phyloP scores from a whole-genome alignment of 1,140 invertebrate genomes.

The Brachystomella parvula region DNA sequence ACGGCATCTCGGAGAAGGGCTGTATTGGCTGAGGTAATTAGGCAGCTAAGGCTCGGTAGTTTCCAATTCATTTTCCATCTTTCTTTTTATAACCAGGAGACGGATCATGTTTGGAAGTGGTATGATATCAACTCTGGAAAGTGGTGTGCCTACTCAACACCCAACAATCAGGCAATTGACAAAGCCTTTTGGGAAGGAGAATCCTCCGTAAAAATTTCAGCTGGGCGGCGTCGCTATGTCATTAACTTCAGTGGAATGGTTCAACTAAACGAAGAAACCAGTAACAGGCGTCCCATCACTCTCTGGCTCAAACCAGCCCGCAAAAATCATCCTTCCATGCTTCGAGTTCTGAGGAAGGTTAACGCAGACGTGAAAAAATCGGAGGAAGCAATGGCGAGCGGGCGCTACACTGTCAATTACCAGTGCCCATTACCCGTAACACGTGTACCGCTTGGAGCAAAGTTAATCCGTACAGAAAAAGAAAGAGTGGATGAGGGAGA shows the following conservation, averaged over 20 bases:
- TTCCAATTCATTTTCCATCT: neutral
- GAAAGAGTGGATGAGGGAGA: neutral
- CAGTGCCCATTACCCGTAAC: neutral
- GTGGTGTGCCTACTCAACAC: conserved; percentile 66
- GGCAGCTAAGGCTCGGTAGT: neutral
- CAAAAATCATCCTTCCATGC: conserved; percentile 39
- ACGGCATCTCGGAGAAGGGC: conserved; percentile 61
- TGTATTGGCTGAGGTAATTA: conserved; percentile 58
- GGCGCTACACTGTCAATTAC: neutral
- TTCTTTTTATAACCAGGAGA: conserved; percentile 39
- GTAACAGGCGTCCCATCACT: conserved; percentile 72
- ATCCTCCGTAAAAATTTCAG: conserved; percentile 60
- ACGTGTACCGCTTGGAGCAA: neutral
- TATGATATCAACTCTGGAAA: conserved; percentile 72
- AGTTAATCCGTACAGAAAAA: neutral
- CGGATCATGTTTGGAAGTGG: conserved; percentile 69
- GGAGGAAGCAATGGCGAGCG: neutral
- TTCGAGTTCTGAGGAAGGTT: neutral
- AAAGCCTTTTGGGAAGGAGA: conserved; percentile 74
- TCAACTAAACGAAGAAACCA: conserved; percentile 70
- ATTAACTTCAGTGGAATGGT: conserved; percentile 76
- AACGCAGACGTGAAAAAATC: neutral
- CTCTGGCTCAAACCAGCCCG: conserved; percentile 51
- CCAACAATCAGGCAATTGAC: conserved; percentile 73
- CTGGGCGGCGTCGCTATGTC: conserved; percentile 65